Base-by-base conservation (phyloP, 2,113 vertebrate species). In the Uropsilus gracilis region DNA sequence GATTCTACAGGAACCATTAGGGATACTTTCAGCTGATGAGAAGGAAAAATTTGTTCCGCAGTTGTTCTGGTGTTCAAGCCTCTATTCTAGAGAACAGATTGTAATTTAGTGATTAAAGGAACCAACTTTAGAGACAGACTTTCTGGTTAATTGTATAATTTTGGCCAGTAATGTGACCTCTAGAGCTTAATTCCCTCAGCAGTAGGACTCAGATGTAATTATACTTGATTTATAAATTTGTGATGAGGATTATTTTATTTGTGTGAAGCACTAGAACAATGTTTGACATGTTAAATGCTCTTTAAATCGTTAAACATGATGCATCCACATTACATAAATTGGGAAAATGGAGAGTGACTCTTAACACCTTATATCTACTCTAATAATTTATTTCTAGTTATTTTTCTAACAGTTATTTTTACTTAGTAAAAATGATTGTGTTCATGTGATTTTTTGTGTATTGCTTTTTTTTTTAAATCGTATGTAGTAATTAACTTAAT, bases 351-450 rank as follows among this genome's bases (percentile, higher is more conserved):
- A 91, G 42, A 94, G 66, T 17, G 76, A 44, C 80, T 57, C 9
- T 77, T 50, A 77, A 34, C n/a, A 89, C 28, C 10, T 46, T 84
- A 0, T 42, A 64, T 82, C 13, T 84, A 78, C 44, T 83, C 22
- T 92, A 12, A 34, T 78, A 26, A 89, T 91, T 86, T 89, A 30
- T 85, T 90, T 86, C 57, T 42, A 80, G 42, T 85, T 18, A 95
- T 73, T 94, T 91, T 72, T 0, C 68, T 24, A 85, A 57, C 32
- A 46, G 13, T 37, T 71, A n/a, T 82, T 76, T 84, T 57, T 63
- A 39, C 16, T 42, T 81, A 42, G 26, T 59, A 82, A 34, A 93
- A 91, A 59, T 86, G 22, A 48, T 82, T 86, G 50, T 85, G 0
- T 72, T 77, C 59, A 66, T 0, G 91, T 96, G 30, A 71, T 53